Base-by-base conservation (phyloP, 2,888 invertebrate genomes). In the Andrena hattorfiana region DNA sequence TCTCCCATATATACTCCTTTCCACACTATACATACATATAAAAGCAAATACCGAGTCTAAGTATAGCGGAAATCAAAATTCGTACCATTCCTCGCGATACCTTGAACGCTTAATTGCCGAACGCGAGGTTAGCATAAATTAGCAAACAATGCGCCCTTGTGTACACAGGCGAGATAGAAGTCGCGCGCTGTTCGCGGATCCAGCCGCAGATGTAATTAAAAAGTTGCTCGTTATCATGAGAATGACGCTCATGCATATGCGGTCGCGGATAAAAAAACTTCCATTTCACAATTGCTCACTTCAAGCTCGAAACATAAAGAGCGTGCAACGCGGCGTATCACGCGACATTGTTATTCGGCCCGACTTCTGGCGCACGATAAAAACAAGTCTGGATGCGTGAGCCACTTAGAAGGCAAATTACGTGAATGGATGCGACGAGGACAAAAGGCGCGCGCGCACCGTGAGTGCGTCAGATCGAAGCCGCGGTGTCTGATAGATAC, bases 141-240 rank as follows among this genome's bases (percentile, higher is more conserved):
- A 69, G 35, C 63, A 54, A 69, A 59, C 69, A 69, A 62, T 32
- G 32, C 10, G 32, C 59, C 32, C 66, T n/a, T 32, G 48, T 48
- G 54, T 56, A 48, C 35, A 54, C 23, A 48, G 28, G 26, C 28
- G 26, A 20, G 2, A 20, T 26, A 70, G 42, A 79, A 71, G 30
- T 30, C 35, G 23, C 6, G 35, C 56, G 72, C 63, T 54, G 54
- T 51, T 42, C 62, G 32, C 49, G 70, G 26, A 63, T 73, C 30
- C 62, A 66, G 30, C 59, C n/a, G n/a, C 13, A 56, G 32, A 28
- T 30, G 63, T 48, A 81, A 81, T 81, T 81, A 81, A 68, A 71
- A 67, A 73, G 63, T 81, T 66, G 42, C 75, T 70, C 66, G 28
- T 75, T 82, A 71, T 3, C 69, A 66, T 82, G 82, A 62, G 60